These are phyloP conservation scores for Myotis planiceps DNA, from an alignment of 2,797 vertebrate species.

Conservation along the genomic window DNA sequence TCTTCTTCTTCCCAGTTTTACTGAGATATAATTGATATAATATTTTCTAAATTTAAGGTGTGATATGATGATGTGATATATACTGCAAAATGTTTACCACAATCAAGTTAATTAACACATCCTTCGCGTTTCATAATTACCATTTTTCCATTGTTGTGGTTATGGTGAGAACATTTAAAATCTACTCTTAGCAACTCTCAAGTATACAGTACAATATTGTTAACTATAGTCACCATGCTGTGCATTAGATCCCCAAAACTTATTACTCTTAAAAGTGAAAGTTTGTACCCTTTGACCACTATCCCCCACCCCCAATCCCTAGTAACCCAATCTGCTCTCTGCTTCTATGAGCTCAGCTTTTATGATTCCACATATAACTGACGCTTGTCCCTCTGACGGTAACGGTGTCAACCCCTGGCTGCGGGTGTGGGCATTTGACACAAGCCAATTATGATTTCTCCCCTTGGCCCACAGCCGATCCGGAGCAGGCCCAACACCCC, in stretches of 20 bases:
- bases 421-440: no score
- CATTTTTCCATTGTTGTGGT: background rate
- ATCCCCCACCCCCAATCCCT: background rate
- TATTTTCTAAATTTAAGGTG: background rate
- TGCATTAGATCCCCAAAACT: background rate
- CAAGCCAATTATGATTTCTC: background rate
- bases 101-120: background rate
- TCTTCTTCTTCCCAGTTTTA: background rate
- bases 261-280: background rate
- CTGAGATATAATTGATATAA: background rate
- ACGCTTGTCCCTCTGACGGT: background rate
- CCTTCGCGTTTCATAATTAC: background rate
- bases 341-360: background rate
- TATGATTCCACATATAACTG: background rate
- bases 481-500: fast-evolving
- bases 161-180: background rate
- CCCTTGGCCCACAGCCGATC: background rate
- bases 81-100: background rate
- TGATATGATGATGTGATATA: background rate
- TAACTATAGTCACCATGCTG: background rate
- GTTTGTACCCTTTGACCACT: background rate
- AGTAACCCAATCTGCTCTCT: background rate
- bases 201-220: background rate
- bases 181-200: background rate
- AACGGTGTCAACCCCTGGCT: background rate